phyloP scores from a whole-genome alignment of 2,888 invertebrate species.

The Sphecodes monilicornis region DNA sequence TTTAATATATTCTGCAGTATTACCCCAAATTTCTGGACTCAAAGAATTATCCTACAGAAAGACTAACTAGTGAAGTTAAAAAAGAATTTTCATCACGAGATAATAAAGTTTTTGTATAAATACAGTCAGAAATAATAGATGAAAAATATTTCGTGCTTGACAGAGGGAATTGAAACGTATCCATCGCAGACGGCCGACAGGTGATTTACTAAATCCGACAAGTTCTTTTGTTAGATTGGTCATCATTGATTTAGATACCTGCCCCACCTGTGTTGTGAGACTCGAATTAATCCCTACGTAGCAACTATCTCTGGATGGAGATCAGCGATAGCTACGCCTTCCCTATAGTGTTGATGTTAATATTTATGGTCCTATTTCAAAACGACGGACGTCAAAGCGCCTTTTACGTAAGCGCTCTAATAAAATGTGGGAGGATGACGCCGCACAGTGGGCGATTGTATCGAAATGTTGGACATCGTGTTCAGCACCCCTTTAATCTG shows the following conservation, averaged over 20 bases:
- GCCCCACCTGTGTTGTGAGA: not conserved
- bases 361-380: not conserved
- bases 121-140: not conserved
- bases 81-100: too few relatives aligned
- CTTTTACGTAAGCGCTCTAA: not conserved
- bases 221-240: not conserved
- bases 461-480: too few relatives aligned
- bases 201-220: not conserved
- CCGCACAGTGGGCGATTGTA: too few relatives aligned
- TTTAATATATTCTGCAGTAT: too few relatives aligned
- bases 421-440: not conserved
- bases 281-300: not conserved
- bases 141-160: slow-evolving; percentile 27
- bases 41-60: too few relatives aligned
- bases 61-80: too few relatives aligned
- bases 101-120: not conserved
- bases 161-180: slow-evolving; percentile 62
- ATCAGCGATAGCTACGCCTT: not conserved
- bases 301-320: not conserved
- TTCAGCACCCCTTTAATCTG: too few relatives aligned
- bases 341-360: not conserved
- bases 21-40: too few relatives aligned
- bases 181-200: not conserved
- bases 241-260: not conserved
- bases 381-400: not conserved